These are phyloP conservation scores for Struthidea cinerea DNA, from an alignment of 2,113 vertebrate species.

Conservation along the genomic window DNA sequence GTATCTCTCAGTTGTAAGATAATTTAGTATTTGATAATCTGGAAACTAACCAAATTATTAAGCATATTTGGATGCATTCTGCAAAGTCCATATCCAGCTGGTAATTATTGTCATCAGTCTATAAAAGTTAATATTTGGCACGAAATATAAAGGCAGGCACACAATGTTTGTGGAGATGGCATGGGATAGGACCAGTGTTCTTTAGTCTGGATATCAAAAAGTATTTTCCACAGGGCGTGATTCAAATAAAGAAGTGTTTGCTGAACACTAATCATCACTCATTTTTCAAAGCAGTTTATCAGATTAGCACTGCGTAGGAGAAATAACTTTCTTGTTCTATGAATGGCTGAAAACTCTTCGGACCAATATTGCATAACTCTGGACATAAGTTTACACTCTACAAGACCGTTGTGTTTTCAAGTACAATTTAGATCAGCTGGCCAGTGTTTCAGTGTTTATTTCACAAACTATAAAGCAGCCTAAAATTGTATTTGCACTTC, in stretches of 20 bases:
- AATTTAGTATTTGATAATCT: neutral
- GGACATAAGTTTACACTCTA: neutral
- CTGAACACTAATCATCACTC: neutral
- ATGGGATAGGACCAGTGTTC: neutral
- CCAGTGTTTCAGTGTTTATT: neutral
- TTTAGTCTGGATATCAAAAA: neutral
- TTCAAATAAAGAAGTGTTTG: neutral
- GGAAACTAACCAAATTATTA: neutral
- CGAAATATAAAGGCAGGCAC: neutral
- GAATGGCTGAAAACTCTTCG: neutral
- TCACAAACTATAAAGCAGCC: neutral
- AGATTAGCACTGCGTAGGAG: neutral
- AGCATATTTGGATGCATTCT: neutral
- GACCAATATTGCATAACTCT: neutral
- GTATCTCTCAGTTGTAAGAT: neutral
- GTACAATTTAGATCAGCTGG: neutral
- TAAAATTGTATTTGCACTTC: neutral
- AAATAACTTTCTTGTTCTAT: neutral
- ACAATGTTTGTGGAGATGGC: neutral
- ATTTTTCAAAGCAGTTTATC: neutral
- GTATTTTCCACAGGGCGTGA: neutral
- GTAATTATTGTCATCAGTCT: neutral
- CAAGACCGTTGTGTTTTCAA: neutral
- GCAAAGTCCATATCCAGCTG: neutral
- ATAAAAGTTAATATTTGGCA: neutral